Conservation (phyloP, 2,113 vertebrate genomes). For the Vulpes vulpes region DNA sequence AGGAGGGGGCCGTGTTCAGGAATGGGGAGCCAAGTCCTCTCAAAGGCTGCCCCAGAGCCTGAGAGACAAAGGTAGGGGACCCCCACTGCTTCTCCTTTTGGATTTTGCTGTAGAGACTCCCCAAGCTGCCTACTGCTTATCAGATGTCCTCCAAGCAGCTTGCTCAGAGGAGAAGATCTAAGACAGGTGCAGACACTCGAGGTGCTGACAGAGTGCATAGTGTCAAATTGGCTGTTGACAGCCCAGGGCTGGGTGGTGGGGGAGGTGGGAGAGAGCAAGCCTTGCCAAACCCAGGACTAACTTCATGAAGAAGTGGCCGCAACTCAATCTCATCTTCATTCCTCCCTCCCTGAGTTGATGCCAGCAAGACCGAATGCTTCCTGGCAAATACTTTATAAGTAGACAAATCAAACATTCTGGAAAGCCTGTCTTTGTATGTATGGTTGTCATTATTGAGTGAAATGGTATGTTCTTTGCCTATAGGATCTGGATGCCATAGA, state of each 20-base stretch:
- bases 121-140: neutral
- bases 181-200: neutral
- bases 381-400: neutral
- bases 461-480: slow-evolving; percentile 50
- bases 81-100: neutral
- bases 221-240: neutral
- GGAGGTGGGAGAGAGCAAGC: too few relatives aligned
- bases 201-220: rapidly evolving
- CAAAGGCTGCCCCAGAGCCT: neutral
- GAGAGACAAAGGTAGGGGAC: neutral
- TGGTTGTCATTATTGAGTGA: neutral
- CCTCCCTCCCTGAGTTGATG: neutral
- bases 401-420: slow-evolving; percentile 7
- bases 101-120: neutral
- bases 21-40: neutral
- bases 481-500: slow-evolving; percentile 1
- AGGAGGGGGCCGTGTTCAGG: neutral
- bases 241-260: neutral
- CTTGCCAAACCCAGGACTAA: neutral
- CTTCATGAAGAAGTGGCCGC: neutral
- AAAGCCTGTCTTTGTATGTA: slow-evolving; percentile 46
- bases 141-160: neutral
- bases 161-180: neutral
- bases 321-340: neutral
- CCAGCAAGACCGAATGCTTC: neutral